These are phyloP conservation scores for Scaptomyza parva DNA, from an alignment of 2,888 invertebrate genomes.

Conservation along the genomic window DNA sequence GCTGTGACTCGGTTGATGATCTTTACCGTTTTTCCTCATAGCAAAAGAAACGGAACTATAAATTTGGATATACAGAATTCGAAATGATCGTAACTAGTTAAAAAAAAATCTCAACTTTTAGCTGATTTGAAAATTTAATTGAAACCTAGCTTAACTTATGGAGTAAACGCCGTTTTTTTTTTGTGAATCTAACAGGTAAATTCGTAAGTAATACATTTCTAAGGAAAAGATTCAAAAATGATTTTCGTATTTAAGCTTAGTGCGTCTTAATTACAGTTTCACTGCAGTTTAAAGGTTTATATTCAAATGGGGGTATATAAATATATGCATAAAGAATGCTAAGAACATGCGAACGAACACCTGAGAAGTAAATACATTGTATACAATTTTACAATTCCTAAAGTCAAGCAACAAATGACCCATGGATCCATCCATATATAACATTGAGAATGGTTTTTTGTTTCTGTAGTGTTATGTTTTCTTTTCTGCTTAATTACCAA, in stretches of 20 bases:
- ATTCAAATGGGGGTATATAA: conserved; percentile 42
- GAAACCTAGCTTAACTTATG: background rate
- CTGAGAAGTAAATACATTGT: conserved; percentile 11
- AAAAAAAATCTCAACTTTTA: no score
- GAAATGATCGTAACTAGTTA: no score
- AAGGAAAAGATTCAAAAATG: background rate
- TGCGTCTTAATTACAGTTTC: conserved; percentile 13
- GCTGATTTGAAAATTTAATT: background rate
- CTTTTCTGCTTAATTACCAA: no score
- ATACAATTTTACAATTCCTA: conserved; percentile 1
- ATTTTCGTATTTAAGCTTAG: background rate
- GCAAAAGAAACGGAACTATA: conserved; percentile 17
- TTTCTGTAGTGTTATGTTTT: background rate
- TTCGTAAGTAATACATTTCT: background rate
- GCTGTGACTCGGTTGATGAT: conserved; percentile 62
- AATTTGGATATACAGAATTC: conserved; percentile 17
- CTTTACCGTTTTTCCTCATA: conserved; percentile 27
- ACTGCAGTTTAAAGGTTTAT: conserved; percentile 50
- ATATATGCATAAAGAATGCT: conserved; percentile 51
- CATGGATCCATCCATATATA: background rate
- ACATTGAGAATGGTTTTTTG: background rate
- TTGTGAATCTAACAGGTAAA: no score
- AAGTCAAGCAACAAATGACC: conserved; percentile 19
- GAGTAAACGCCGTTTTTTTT: background rate
- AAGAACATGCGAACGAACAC: conserved; percentile 46